phyloP scores from a whole-genome alignment of 2,113 vertebrate species.

The Noctilio leporinus region DNA sequence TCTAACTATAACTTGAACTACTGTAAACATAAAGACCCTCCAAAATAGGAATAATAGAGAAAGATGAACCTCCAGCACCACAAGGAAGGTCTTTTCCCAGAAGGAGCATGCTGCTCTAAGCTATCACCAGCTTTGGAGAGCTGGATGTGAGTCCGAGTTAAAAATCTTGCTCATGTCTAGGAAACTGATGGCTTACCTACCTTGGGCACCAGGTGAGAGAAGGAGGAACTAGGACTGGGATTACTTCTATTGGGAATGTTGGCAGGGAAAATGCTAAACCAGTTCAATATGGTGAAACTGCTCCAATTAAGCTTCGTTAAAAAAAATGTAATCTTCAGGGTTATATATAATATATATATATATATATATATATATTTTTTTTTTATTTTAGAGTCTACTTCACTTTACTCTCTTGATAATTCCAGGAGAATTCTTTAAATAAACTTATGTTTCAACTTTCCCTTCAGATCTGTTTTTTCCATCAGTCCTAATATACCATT shows the following conservation, averaged over 20 bases:
- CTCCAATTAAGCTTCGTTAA: not conserved
- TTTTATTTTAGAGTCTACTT: not conserved
- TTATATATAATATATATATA: too few relatives aligned
- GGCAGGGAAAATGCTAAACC: not conserved
- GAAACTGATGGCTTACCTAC: not conserved
- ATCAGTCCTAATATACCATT: slow-evolving; percentile 67
- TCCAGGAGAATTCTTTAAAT: slow-evolving; percentile 27
- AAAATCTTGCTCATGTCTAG: not conserved
- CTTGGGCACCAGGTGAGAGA: not conserved
- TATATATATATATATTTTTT: too few relatives aligned
- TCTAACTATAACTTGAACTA: not conserved
- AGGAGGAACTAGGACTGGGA: not conserved
- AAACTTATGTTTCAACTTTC: slow-evolving; percentile 18
- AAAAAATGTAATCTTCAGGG: not conserved
- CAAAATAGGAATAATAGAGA: not conserved
- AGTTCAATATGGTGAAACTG: not conserved
- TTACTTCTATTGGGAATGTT: not conserved
- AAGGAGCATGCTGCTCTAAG: not conserved
- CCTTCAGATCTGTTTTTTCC: slow-evolving; percentile 69
- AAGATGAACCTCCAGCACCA: not conserved
- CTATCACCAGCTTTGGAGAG: not conserved
- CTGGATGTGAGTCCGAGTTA: not conserved
- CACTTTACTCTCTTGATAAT: slow-evolving; percentile 23
- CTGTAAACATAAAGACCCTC: not conserved
- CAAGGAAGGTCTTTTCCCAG: not conserved